phyloP scores from a whole-genome alignment of 23 tunicate genomes.

The Styela plicata region DNA sequence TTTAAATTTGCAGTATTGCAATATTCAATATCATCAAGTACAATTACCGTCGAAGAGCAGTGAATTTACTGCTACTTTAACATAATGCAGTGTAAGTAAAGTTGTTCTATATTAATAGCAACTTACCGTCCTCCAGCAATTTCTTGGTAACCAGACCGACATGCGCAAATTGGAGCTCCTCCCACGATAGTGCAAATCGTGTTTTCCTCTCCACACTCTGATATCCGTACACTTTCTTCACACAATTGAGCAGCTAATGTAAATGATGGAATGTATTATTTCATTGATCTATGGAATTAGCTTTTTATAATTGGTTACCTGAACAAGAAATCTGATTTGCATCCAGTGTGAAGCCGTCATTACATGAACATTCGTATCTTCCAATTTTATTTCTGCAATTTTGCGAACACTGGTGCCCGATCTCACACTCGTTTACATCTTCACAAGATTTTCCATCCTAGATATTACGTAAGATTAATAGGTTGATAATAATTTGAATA shows the following conservation, averaged over 20 bases:
- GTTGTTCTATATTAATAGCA: too few relatives aligned
- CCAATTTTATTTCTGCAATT: conserved; percentile 48
- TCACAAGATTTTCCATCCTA: conserved; percentile 45
- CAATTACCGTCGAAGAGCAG: too few relatives aligned
- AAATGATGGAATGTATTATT: not conserved
- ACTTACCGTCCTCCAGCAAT: not conserved
- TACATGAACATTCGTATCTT: conserved; percentile 58
- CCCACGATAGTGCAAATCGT: conserved; percentile 44
- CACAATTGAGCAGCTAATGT: conserved; percentile 38
- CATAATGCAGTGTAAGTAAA: too few relatives aligned
- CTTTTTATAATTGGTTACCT: too few relatives aligned
- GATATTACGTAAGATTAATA: too few relatives aligned
- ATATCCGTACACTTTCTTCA: conserved; percentile 21
- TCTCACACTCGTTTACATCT: conserved; percentile 68
- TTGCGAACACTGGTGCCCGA: conserved; percentile 58
- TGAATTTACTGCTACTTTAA: too few relatives aligned
- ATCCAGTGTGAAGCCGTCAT: conserved; percentile 50
- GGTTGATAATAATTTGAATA: too few relatives aligned
- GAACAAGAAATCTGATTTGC: conserved; percentile 43
- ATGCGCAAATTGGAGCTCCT: conserved; percentile 6
- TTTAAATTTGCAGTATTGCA: not conserved
- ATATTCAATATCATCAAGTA: too few relatives aligned
- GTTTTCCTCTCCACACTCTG: conserved; percentile 39
- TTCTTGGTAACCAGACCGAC: conserved; percentile 19
- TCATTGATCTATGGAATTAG: too few relatives aligned